These are phyloP conservation scores for Globodera ellingtonae DNA, from an alignment of 1,140 invertebrate genomes.

Conservation along the genomic window DNA sequence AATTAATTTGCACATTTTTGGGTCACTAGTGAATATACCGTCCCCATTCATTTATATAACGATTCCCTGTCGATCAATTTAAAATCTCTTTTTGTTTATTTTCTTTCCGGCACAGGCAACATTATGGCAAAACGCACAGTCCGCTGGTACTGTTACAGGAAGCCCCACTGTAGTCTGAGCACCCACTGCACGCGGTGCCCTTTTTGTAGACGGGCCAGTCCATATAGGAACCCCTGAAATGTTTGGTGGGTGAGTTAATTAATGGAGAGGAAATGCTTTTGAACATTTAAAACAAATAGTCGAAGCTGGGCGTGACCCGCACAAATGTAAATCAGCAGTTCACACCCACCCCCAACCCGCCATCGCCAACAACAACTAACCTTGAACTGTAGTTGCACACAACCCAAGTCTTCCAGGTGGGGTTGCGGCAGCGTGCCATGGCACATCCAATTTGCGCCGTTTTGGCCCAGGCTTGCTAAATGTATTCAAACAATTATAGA, in stretches of 20 bases:
- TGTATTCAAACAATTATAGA: too few species aligned
- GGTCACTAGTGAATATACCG: too few species aligned
- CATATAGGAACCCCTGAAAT: not conserved
- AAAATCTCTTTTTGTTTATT: too few species aligned
- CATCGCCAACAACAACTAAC: not conserved
- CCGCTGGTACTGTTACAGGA: not conserved
- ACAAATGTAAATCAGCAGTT: not conserved
- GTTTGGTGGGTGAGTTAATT: too few species aligned
- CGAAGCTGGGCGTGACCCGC: not conserved
- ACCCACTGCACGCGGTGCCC: not conserved
- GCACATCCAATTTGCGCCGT: conserved; percentile 1
- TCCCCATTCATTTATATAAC: too few species aligned
- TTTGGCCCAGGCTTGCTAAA: conserved; percentile 7
- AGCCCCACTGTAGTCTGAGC: not conserved
- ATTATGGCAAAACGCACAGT: not conserved
- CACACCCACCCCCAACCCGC: not conserved
- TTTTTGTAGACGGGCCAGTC: conserved; percentile 2
- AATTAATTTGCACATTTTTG: too few species aligned
- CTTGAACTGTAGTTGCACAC: conserved; percentile 14
- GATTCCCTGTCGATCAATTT: too few species aligned
- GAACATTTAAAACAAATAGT: not conserved
- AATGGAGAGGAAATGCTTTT: too few species aligned
- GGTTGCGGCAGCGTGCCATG: not conserved
- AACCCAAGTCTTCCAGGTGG: not conserved
- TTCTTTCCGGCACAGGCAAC: too few species aligned